Percentiles rank a stretch among this genome's conserved stretches.
These are phyloP conservation scores for Ophonus ardosiacus DNA, from an alignment of 2,888 invertebrate genomes.

Conservation along the genomic window DNA sequence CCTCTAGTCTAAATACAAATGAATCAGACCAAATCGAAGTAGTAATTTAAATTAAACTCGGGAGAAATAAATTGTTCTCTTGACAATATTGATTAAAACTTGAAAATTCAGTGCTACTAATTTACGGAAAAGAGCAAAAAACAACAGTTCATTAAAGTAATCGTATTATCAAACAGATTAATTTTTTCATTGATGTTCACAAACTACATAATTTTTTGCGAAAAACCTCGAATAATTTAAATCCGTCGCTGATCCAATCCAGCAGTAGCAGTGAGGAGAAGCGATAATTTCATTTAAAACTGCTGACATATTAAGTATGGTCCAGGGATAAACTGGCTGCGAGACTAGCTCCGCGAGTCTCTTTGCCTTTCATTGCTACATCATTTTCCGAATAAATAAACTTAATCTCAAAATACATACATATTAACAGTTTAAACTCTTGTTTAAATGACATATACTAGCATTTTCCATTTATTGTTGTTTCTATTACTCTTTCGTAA, in stretches of 20 bases:
- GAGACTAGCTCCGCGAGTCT: background rate
- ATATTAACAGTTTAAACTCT: too few relatives aligned
- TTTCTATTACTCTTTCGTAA: too few relatives aligned
- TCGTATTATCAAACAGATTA: conserved; percentile 40
- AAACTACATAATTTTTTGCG: conserved; percentile 7
- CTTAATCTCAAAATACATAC: too few relatives aligned
- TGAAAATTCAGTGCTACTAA: conserved; percentile 32
- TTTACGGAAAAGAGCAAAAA: conserved; percentile 30
- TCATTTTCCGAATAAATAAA: background rate
- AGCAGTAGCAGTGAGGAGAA: background rate
- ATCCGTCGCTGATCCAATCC: conserved; percentile 8
- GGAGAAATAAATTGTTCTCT: conserved; percentile 23
- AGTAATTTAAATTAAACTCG: conserved; percentile 22
- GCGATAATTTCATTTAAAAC: conserved; percentile 34
- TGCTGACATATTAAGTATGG: conserved; percentile 27
- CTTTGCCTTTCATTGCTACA: background rate
- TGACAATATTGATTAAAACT: conserved; percentile 42
- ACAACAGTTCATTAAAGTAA: conserved; percentile 22
- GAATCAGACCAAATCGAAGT: background rate
- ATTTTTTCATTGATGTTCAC: conserved; percentile 13
- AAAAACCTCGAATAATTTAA: conserved; percentile 26
- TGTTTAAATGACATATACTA: too few relatives aligned
- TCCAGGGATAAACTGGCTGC: background rate
- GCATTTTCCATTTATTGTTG: too few relatives aligned
- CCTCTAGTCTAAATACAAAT: background rate